Base-by-base conservation (phyloP, 2,888 invertebrate species). In the Diaprepes abbreviatus region DNA sequence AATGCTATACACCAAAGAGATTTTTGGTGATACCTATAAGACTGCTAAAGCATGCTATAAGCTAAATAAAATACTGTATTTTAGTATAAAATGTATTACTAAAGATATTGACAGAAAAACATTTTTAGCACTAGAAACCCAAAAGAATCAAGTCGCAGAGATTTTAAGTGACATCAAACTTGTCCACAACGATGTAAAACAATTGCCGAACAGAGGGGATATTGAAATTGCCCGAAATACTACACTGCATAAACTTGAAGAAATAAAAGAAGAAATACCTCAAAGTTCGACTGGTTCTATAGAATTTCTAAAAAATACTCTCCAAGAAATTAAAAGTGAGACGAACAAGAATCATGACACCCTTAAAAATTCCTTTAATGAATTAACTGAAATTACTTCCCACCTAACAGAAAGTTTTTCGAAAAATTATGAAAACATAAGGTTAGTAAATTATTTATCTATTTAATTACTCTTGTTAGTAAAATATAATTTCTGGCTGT, bases 211-310 rank as follows among this genome's bases (percentile, higher is more conserved):
- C 3, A 82, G 83, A 12, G 78, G 82, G 0, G 89, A 90, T 68
- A 81, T 92, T 1, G 86, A 88, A 65, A 82, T 84, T 9, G 79
- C 88, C 31, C 87, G 88, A 71, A 93, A 93, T 80, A 85, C 88
- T 58, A 92, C 92, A 0, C 7, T 75, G n/a, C 48, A 57, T 16
- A 74, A 75, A 57, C 33, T 78, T 10, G 74, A 74, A 36, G 74
- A 77, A 66, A 68, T 75, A 16, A 72, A 70, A 70, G 24, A 63
- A 12, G 14, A 60, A 31, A 12, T 50, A 31, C 65, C 45, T 9
- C 66, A 40, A 73, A 60, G 40, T 7, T 68, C 35, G 40, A 60
- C 57, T 3, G 55, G 69, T 33, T 33, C 70, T 3, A 21, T 74
- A 9, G 70, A 71, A 12, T 75, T 76, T 54, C 28, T 76, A n/a